phyloP scores from a whole-genome alignment of 2,113 vertebrate genomes.

The Archilochus colubris region DNA sequence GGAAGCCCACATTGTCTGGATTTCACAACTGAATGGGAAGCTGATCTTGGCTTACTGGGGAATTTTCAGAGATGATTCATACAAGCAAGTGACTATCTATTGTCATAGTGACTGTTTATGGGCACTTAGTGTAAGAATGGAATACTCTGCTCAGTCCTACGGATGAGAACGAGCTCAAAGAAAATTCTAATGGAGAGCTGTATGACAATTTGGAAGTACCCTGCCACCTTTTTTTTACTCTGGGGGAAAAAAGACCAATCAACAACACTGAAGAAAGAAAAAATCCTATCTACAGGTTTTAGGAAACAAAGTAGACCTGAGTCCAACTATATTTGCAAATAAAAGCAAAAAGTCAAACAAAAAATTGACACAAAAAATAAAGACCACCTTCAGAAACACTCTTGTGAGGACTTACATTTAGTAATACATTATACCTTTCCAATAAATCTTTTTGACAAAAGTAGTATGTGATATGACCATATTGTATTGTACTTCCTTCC shows the following conservation, averaged over 20 bases:
- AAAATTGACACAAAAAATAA: not conserved
- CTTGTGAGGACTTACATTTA: not conserved
- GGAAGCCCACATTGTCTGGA: not conserved
- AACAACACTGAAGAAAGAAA: not conserved
- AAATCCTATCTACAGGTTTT: not conserved
- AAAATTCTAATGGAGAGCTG: not conserved
- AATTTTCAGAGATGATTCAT: not conserved
- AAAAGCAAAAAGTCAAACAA: not conserved
- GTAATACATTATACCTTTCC: not conserved
- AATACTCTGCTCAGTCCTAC: not conserved
- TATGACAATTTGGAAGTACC: not conserved
- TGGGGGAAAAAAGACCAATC: not conserved
- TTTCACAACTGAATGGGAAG: not conserved
- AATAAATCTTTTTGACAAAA: not conserved
- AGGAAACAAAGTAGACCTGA: not conserved
- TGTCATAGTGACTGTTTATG: not conserved
- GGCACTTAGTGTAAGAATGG: not conserved
- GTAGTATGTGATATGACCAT: not conserved
- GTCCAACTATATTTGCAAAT: not conserved
- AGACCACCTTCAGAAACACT: not conserved
- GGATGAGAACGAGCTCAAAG: not conserved
- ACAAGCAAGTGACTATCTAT: not conserved
- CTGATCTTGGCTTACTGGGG: not conserved
- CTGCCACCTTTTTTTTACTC: not conserved
- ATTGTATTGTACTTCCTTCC: not conserved